Percentiles rank a stretch among this genome's conserved stretches.
phyloP scores from a whole-genome alignment of 1,140 invertebrate species.

The Olivierus martensii region DNA sequence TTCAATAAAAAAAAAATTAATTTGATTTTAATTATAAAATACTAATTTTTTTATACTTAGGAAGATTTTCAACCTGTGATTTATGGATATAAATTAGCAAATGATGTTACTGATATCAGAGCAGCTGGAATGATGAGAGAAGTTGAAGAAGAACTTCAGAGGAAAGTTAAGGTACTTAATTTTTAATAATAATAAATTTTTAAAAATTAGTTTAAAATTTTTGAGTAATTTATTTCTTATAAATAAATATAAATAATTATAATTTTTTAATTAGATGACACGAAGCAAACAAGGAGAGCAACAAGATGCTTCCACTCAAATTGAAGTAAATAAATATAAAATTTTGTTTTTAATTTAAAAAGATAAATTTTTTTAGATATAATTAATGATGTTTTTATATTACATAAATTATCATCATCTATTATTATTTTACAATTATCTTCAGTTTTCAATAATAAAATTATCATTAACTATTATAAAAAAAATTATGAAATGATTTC shows the following conservation, averaged over 20 bases:
- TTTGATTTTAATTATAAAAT: neutral
- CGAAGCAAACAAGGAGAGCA: constrained; percentile 26
- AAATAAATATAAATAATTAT: no score
- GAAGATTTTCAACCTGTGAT: constrained; percentile 91
- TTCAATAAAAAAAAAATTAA: neutral
- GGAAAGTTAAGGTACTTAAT: constrained; percentile 16
- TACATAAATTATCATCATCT: no score
- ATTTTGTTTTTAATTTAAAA: neutral
- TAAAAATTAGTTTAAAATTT: no score
- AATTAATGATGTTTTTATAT: no score
- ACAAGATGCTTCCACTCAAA: constrained; percentile 25
- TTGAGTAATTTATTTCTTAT: no score
- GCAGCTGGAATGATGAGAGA: constrained; percentile 71
- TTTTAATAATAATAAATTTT: neutral
- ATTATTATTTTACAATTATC: no score
- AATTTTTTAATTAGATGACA: constrained; percentile 11
- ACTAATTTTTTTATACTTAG: constrained; percentile 32
- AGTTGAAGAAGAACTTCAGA: constrained; percentile 69
- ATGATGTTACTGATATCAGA: constrained; percentile 66
- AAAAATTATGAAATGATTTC: no score
- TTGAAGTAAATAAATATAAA: constrained; percentile 22
- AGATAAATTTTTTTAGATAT: no score
- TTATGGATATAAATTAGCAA: constrained; percentile 76
- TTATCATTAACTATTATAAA: no score
- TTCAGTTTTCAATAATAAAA: no score